A percentile compares a stretch with the other conserved stretches of the same genome.
Conservation (phyloP, 1,140 invertebrate species). For the Aradophagus sp. region DNA sequence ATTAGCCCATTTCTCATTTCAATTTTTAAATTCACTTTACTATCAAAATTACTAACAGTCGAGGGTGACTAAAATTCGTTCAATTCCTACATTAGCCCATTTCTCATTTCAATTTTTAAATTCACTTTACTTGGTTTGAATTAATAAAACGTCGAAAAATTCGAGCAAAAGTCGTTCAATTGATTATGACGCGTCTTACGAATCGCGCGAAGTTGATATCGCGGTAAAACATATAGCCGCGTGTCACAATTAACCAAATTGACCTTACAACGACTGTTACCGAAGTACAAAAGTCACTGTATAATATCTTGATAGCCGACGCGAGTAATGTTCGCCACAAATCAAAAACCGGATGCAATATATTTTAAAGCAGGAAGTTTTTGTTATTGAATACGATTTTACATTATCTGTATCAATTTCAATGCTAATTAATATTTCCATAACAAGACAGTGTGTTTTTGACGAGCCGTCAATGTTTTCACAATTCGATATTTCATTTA, state of each 20-base stretch:
- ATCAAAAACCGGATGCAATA: conserved; percentile 3
- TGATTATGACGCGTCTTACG: no score
- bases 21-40: no score
- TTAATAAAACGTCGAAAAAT: no score
- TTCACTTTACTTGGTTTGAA: no score
- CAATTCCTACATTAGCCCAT: no score
- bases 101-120: no score
- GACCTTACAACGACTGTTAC: conserved; percentile 6
- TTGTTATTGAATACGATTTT: conserved; percentile 5
- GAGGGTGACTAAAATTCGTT: no score
- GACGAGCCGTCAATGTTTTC: conserved; percentile 9
- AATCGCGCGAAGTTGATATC: conserved; percentile 1
- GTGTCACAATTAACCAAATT: conserved; percentile 18
- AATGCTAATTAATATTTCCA: conserved; percentile 37
- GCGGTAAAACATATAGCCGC: conserved; percentile 4
- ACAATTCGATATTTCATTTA: no score
- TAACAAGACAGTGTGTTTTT: conserved; percentile 21
- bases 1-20: no score
- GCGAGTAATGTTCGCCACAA: conserved; percentile 13
- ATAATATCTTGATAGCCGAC: conserved; percentile 1
- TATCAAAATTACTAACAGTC: no score
- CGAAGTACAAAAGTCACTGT: background rate
- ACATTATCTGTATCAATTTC: conserved; percentile 25
- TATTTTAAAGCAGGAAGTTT: conserved; percentile 10
- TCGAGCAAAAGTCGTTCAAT: no score